These are phyloP conservation scores for Mya arenaria DNA, from an alignment of 1,140 invertebrate genomes.

Conservation along the genomic window DNA sequence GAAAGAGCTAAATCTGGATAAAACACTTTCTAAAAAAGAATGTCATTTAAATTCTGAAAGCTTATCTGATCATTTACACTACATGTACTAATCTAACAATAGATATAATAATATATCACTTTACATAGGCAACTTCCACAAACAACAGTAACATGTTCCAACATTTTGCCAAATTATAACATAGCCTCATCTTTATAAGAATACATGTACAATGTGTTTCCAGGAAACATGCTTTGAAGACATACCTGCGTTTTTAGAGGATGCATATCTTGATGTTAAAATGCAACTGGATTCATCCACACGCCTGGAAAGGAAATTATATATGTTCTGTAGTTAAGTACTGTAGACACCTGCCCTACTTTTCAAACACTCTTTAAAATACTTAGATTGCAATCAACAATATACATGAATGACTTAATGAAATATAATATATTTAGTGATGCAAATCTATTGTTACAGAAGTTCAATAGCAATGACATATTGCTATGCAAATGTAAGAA, in stretches of 20 bases:
- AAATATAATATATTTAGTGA: no score
- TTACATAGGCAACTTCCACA: neutral
- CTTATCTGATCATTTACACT: no score
- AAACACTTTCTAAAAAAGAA: neutral
- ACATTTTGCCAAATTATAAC: conserved; percentile 24
- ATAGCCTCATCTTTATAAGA: conserved; percentile 48
- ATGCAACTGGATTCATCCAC: conserved; percentile 68
- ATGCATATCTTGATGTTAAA: conserved; percentile 66
- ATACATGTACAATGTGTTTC: neutral
- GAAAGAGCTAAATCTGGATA: neutral
- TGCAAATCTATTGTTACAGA: no score
- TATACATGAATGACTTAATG: no score
- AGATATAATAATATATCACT: no score
- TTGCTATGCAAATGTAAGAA: no score
- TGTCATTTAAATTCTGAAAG: no score
- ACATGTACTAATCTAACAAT: no score
- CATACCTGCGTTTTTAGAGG: conserved; percentile 67
- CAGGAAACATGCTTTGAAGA: neutral
- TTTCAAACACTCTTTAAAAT: no score
- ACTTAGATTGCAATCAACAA: no score
- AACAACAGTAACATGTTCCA: neutral
- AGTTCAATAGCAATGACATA: no score
- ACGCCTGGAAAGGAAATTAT: conserved; percentile 66
- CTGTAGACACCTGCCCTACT: neutral
- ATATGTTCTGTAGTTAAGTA: neutral